These are phyloP conservation scores for Gnathonemus longibarbis DNA, from an alignment of 2,113 vertebrate species.

Conservation along the genomic window DNA sequence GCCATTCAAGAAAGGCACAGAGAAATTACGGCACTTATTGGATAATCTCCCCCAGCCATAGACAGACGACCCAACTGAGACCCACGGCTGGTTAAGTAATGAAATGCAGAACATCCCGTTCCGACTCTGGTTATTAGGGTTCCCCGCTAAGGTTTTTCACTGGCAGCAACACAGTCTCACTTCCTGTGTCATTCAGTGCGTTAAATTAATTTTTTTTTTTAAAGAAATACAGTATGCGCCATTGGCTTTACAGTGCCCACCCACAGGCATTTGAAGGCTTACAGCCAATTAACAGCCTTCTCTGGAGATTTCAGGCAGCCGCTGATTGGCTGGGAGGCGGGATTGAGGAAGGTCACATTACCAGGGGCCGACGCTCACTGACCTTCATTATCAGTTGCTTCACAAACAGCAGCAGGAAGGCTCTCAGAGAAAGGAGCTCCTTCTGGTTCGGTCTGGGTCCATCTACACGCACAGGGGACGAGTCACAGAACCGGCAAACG, in stretches of 20 bases:
- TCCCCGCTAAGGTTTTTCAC: background rate
- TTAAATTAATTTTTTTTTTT: background rate
- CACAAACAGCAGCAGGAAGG: slow-evolving; percentile 86
- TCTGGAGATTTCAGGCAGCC: background rate
- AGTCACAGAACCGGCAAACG: background rate
- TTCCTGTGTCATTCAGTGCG: background rate
- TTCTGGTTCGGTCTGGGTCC: slow-evolving; percentile 85
- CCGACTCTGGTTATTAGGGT: background rate
- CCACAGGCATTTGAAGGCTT: background rate
- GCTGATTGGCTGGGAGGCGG: background rate
- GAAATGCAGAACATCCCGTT: background rate
- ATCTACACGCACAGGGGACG: slow-evolving; percentile 57
- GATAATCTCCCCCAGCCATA: background rate
- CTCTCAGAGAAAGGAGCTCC: slow-evolving; percentile 81
- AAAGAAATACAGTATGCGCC: background rate
- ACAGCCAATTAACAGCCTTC: background rate
- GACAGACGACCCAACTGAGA: background rate
- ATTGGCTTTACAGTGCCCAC: background rate
- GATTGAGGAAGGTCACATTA: background rate
- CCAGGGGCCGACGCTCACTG: background rate
- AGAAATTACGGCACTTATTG: background rate
- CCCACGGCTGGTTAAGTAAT: background rate
- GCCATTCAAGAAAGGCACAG: background rate
- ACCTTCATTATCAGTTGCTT: slow-evolving; percentile 98
- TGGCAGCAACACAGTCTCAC: background rate